Conservation (phyloP, 2,113 vertebrate genomes). For the Rallus limicola region DNA sequence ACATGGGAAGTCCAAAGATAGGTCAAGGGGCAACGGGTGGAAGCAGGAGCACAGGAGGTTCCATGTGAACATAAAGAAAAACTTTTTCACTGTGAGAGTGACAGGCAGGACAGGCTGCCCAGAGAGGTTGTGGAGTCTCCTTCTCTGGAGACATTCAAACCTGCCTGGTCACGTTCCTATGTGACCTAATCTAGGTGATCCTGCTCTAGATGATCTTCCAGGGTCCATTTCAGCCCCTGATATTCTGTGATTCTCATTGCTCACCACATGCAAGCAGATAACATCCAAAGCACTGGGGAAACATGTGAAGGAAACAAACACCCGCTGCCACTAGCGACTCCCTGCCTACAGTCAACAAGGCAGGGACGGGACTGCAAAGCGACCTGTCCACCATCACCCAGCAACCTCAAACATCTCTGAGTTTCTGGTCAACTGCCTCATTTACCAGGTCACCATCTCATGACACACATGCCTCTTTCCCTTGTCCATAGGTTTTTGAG, state of each 20-base stretch:
- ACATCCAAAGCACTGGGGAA: neutral
- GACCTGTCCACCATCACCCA: neutral
- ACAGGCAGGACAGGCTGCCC: no score
- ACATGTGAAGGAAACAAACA: neutral
- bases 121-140: no score
- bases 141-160: no score
- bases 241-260: neutral
- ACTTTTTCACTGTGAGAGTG: no score
- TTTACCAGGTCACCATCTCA: neutral
- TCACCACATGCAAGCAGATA: accelerated
- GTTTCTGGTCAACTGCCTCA: neutral
- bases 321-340: neutral
- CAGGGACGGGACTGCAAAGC: neutral
- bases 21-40: no score
- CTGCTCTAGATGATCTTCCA: no score
- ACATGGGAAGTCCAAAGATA: no score
- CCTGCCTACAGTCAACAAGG: neutral
- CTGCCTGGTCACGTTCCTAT: no score
- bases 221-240: no score
- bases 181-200: no score
- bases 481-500: neutral
- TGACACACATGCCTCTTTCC: accelerated
- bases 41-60: no score
- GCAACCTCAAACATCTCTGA: neutral
- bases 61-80: no score